These are phyloP conservation scores for Perizoma affinitatum DNA, from an alignment of 2,888 invertebrate species.

Conservation along the genomic window DNA sequence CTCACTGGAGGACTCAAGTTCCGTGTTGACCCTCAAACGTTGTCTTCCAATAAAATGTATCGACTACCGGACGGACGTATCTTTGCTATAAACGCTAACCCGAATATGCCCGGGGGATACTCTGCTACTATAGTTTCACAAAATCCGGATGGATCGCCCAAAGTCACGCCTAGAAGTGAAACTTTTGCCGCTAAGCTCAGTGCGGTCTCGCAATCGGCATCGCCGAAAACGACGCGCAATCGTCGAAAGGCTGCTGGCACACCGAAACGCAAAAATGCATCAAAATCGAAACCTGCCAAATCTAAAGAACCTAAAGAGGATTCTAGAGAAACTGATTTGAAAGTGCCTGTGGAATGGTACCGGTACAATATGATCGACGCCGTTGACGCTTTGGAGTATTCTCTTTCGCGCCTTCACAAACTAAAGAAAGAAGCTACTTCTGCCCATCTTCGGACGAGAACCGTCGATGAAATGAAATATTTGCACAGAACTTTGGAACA, in stretches of 20 bases:
- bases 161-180: conserved; percentile 57
- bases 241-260: conserved; percentile 6
- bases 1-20: conserved; percentile 78
- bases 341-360: conserved; percentile 83
- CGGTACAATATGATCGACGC: conserved; percentile 84
- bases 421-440: conserved; percentile 77
- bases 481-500: conserved; percentile 83
- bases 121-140: conserved; percentile 78
- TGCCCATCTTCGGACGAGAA: conserved; percentile 72
- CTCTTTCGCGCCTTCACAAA: conserved; percentile 77
- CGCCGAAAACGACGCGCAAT: conserved; percentile 16
- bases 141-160: conserved; percentile 59
- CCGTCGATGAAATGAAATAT: conserved; percentile 76
- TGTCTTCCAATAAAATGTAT: conserved; percentile 81
- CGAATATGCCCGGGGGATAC: conserved; percentile 79
- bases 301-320: conserved; percentile 29
- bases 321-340: conserved; percentile 51
- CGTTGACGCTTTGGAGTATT: conserved; percentile 82
- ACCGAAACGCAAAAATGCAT: conserved; percentile 19
- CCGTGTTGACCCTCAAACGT: conserved; percentile 78
- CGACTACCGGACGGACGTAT: conserved; percentile 78
- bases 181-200: conserved; percentile 72
- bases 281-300: conserved; percentile 39
- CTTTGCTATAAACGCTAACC: conserved; percentile 78
- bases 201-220: conserved; percentile 46